Evolutionary conservation across 1,140 invertebrate species (phyloP), one percentile per base, ranked within the genome.

Genomic region (Drosophila tani): DNA sequence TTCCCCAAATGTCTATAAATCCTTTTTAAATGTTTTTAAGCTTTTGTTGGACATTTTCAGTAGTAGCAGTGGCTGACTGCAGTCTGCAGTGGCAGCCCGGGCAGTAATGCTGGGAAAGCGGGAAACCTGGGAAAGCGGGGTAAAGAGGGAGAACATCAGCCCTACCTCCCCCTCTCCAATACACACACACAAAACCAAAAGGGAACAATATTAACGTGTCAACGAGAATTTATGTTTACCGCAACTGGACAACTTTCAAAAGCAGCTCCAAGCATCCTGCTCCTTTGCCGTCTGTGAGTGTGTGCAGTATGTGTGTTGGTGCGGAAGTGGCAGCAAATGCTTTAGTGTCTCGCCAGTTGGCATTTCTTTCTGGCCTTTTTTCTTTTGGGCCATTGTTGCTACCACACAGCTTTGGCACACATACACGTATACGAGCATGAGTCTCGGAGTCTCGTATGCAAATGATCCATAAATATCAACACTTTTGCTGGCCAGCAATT

Each of bases 1-100:
- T 90, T 90, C 85, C 85, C 85, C 85, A 90, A 90, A 90, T 90
- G 85, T 90, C 85, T 90, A 90, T 90, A 90, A 90, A 90, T 90
- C 85, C 85, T 88, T 90, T 87, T 90, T 90, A 90, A 90, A 90
- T 90, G 85, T 90, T 90, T 88, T 90, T 90, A 90, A 90, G 85
- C 85, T 90, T 90, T 90, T 90, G 85, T 90, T 90, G 85, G 85
- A 90, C 85, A 90, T 90, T 90, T 85, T 84, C 85, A 84, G 81
- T 47, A 74, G 64, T 43, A 59, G 63, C 56, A 68, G 32, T 50
- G 62, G 63, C 57, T 65, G 49, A 56, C 68, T 73, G 70, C 68
- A 73, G 45, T 60, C 68, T 60, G 69, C 68, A 73, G 69, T 59
- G 38, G 49, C 40, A 46, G 68, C 32, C 32, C 8, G 32, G 3